Conservation (phyloP, 2,797 vertebrate species). For the Squalus acanthias region DNA sequence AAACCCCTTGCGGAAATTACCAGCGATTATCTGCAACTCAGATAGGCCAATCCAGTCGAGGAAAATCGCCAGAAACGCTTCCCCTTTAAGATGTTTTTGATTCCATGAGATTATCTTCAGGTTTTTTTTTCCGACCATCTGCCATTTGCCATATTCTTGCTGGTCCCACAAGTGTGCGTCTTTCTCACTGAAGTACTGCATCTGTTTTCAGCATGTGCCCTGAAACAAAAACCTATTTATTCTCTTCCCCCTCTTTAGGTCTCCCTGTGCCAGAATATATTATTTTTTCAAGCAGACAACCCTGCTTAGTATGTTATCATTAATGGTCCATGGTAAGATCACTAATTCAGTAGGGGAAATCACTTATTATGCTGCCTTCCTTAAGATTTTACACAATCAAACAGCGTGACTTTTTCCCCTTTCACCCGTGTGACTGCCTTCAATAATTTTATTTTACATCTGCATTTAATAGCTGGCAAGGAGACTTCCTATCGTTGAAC, state of each 20-base stretch:
- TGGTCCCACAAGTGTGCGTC: neutral
- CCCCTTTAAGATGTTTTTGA: too few species aligned
- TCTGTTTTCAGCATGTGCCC: neutral
- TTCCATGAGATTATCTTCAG: too few species aligned
- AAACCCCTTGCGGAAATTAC: too few species aligned
- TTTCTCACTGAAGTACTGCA: neutral
- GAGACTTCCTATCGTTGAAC: neutral
- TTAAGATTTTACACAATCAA: neutral
- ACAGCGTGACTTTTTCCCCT: neutral
- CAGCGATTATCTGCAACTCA: too few species aligned
- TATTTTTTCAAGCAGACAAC: neutral
- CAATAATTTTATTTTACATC: neutral
- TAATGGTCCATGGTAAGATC: neutral
- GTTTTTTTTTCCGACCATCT: neutral
- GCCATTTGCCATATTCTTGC: neutral
- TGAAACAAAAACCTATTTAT: neutral
- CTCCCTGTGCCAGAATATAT: neutral
- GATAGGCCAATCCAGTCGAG: too few species aligned
- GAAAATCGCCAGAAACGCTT: too few species aligned
- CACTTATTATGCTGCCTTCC: neutral
- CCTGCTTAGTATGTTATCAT: neutral
- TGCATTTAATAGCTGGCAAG: neutral
- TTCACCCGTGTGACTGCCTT: too few species aligned
- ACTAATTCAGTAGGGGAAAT: neutral
- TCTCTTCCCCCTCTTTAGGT: neutral